Evolutionary conservation across 35 echinoderm and acorn worm genomes (phyloP).

Genomic region (Amphiura filiformis): DNA sequence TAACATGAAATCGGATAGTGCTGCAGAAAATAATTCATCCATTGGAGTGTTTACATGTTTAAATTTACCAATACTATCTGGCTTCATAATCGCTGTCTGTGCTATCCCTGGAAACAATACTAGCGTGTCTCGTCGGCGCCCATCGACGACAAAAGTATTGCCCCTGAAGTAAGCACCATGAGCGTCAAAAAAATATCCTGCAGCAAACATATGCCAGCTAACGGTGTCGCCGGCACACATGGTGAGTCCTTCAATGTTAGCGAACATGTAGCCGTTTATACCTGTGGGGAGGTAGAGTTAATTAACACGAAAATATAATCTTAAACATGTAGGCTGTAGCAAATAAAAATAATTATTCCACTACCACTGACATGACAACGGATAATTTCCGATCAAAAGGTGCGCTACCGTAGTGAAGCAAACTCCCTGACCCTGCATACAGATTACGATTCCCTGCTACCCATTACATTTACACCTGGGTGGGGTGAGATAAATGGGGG

Average conservation of each 20-base stretch:
- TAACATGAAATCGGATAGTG: too few relatives aligned
- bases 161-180: slow-evolving; percentile 56
- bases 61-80: not conserved
- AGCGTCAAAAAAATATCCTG: slow-evolving; percentile 62
- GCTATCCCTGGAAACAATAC: not conserved
- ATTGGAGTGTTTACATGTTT: too few relatives aligned
- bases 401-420: too few relatives aligned
- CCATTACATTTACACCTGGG: not conserved
- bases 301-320: not conserved
- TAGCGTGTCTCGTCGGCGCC: not conserved
- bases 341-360: not conserved
- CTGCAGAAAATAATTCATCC: too few relatives aligned
- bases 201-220: slow-evolving; percentile 68
- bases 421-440: not conserved
- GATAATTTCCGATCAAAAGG: too few relatives aligned
- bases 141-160: slow-evolving; percentile 38
- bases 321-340: not conserved
- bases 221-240: slow-evolving; percentile 25
- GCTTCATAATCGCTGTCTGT: not conserved
- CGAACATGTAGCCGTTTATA: not conserved
- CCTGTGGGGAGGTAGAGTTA: not conserved
- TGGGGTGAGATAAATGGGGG: not conserved
- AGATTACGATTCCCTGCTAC: not conserved
- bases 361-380: too few relatives aligned
- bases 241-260: not conserved